phyloP scores from a whole-genome alignment of 2,888 invertebrate species.

The Philereme vetulata region DNA sequence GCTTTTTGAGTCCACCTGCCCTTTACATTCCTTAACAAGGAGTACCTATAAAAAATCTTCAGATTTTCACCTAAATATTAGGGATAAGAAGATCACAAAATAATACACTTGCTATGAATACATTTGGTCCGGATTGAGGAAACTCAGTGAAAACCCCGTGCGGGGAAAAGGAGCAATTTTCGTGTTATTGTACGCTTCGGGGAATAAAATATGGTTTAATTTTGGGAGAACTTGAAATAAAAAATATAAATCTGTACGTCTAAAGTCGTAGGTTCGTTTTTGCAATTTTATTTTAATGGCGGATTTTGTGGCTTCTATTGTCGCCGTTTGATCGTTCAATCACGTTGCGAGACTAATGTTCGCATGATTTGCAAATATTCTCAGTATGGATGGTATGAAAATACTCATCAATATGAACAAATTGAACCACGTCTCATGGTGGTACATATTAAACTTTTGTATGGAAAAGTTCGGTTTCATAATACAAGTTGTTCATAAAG shows the following conservation, averaged over 20 bases:
- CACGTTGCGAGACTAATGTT: no score
- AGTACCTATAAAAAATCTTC: not conserved
- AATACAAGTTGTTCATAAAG: no score
- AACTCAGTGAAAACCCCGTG: constrained; percentile 23
- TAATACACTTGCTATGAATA: constrained; percentile 32
- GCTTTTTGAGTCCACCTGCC: no score
- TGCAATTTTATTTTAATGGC: no score
- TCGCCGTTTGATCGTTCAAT: no score
- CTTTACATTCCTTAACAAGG: not conserved
- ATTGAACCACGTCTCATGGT: no score
- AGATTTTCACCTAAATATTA: not conserved
- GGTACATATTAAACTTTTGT: no score
- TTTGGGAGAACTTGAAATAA: constrained; percentile 14
- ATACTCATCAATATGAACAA: no score
- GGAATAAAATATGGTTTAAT: constrained; percentile 19
- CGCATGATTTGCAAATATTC: no score
- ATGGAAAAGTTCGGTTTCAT: no score
- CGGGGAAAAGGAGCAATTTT: constrained; percentile 9
- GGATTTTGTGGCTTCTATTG: no score
- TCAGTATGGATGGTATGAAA: no score
- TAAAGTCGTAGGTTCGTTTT: not conserved
- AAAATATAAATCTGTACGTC: not conserved
- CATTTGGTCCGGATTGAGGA: constrained; percentile 27
- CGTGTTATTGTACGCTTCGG: constrained; percentile 11
- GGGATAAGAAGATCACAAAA: constrained; percentile 16